Evolutionary conservation across 2,888 invertebrate genomes (phyloP), one percentile per base, ranked within the genome.

Genomic region (Caenorhabditis sp.): DNA sequence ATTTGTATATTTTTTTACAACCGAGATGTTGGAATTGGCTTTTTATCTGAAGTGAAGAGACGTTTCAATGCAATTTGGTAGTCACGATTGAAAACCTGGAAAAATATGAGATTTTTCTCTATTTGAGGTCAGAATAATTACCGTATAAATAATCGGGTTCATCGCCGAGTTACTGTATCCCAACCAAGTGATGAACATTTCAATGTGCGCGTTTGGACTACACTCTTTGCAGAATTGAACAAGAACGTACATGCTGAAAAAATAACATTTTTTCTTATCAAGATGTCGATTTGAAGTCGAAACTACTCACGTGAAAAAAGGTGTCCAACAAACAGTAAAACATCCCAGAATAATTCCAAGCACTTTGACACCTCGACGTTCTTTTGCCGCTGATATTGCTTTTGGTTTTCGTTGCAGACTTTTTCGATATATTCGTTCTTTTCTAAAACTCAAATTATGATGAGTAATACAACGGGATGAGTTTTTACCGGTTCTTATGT

Each of bases 111-210:
- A 14, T 43, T 43, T 0, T 26, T 10, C 54, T 61, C 57, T 58
- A 58, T 1, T 23, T n/a, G 14, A 57, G n/a, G n/a, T n/a, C n/a
- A 31, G 5, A 31, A 31, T 37, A 53, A 37, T 54, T 65, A 86
- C 86, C 70, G 87, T 87, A 69, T 87, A 87, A 66, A 87, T 88
- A 50, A 87, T 87, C 4, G 87, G 87, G 66, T 87, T 87, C 86
- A 88, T 88, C 21, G 87, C 87, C 8, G 85, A 85, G 64, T 87
- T 84, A 26, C 81, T 81, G 77, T 86, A 86, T 12, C 86, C 86
- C 23, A 87, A 66, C 86, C 86, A 87, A 5, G 87, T 87, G 59
- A 88, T 88, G 76, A 88, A 88, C 86, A 86, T 85, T 68, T 88
- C 87, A 53, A 87, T 83, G 69, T 87, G 87, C 8, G 83, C 81